These are phyloP conservation scores for Eupithecia abbreviata DNA, from an alignment of 2,888 invertebrate species.

Conservation along the genomic window DNA sequence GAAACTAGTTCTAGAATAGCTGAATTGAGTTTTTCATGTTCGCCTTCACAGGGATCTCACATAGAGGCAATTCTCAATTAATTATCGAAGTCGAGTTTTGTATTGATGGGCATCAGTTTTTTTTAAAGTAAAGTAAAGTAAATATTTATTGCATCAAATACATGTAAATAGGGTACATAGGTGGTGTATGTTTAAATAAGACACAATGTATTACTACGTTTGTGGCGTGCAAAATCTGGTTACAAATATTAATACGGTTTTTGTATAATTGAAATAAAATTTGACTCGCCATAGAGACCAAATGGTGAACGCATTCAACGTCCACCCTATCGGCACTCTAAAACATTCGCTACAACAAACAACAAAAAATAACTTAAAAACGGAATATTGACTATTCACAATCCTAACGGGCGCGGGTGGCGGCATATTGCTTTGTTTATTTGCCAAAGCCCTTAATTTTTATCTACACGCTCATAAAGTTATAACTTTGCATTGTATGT, in stretches of 20 bases:
- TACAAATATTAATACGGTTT: too few relatives aligned
- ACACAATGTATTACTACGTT: too few relatives aligned
- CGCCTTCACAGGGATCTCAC: too few relatives aligned
- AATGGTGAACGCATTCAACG: neutral
- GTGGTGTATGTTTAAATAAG: too few relatives aligned
- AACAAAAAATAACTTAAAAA: neutral
- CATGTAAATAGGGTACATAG: too few relatives aligned
- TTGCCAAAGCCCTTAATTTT: neutral
- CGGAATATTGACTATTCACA: neutral
- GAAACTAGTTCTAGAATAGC: too few relatives aligned
- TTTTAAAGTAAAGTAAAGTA: too few relatives aligned
- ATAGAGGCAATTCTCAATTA: too few relatives aligned
- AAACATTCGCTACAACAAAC: neutral
- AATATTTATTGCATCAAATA: too few relatives aligned
- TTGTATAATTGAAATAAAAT: neutral
- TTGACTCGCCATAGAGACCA: neutral
- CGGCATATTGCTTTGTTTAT: conserved; percentile 5
- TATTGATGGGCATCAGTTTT: neutral
- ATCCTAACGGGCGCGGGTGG: neutral
- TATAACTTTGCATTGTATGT: neutral
- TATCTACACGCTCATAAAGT: neutral
- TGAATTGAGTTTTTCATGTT: too few relatives aligned
- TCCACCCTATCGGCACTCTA: neutral
- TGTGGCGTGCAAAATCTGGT: too few relatives aligned
- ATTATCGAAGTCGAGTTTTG: too few relatives aligned